Evolutionary conservation across 2,888 invertebrate genomes (phyloP).

Genomic region (Oligia latruncula): DNA sequence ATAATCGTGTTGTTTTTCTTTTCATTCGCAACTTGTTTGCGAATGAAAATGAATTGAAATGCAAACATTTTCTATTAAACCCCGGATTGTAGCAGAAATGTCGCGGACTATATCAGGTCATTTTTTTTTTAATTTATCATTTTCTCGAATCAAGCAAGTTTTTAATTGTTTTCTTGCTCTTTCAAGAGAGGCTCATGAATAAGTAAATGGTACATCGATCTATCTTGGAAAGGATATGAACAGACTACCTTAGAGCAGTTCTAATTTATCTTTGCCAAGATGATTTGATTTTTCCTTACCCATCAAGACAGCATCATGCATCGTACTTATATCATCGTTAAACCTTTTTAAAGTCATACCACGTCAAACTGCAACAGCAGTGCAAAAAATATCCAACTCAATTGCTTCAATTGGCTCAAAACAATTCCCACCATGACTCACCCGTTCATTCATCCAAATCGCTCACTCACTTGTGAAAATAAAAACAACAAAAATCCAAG

Average conservation of each 20-base stretch:
- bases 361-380: slow-evolving; percentile 40
- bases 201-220: slow-evolving; percentile 22
- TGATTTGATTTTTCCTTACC: background rate
- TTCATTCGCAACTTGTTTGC: slow-evolving; percentile 33
- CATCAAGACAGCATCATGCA: too few relatives aligned
- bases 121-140: slow-evolving; percentile 33
- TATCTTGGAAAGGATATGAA: background rate
- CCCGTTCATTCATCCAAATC: slow-evolving; percentile 67
- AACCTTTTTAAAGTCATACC: background rate
- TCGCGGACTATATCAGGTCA: slow-evolving; percentile 2
- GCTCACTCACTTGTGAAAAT: slow-evolving; percentile 73
- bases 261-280: background rate
- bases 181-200: slow-evolving; percentile 22
- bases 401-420: slow-evolving; percentile 59
- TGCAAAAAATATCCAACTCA: slow-evolving; percentile 53
- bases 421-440: slow-evolving; percentile 58
- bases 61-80: slow-evolving; percentile 57
- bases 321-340: background rate
- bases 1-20: slow-evolving; percentile 34
- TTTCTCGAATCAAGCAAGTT: slow-evolving; percentile 23
- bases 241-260: background rate
- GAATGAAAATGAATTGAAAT: slow-evolving; percentile 10
- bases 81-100: slow-evolving; percentile 16
- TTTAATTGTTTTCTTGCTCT: slow-evolving; percentile 39
- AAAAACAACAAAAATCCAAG: slow-evolving; percentile 73